Conservation (phyloP, 2,797 vertebrate genomes). For the Xerus rutilus region DNA sequence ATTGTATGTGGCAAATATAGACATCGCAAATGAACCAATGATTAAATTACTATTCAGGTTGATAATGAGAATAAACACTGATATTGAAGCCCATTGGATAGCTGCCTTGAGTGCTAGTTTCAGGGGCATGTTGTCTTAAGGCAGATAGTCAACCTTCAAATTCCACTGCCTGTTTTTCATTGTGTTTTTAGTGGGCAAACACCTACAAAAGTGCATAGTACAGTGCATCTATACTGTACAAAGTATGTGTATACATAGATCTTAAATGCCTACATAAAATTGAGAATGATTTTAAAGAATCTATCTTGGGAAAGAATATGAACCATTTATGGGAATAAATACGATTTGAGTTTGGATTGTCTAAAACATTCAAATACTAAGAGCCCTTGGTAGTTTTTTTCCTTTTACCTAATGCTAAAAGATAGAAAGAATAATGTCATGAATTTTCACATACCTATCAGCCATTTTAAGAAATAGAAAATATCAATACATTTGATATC, state of each 20-base stretch:
- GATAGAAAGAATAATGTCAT: neutral
- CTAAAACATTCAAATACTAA: constrained; percentile 40
- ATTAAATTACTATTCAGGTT: constrained; percentile 71
- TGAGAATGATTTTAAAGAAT: constrained; percentile 63
- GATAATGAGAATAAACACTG: constrained; percentile 66
- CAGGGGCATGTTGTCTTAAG: constrained; percentile 11
- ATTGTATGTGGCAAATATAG: constrained; percentile 71
- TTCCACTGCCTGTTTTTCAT: constrained; percentile 54
- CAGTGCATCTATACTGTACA: neutral
- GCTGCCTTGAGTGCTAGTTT: constrained; percentile 54
- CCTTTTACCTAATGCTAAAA: constrained; percentile 16
- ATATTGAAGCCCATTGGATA: constrained; percentile 57
- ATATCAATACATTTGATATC: neutral
- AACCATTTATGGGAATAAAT: constrained; percentile 2
- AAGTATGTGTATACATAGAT: neutral
- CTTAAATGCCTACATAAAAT: constrained; percentile 43
- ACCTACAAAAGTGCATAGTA: neutral
- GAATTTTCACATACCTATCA: neutral
- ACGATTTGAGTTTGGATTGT: constrained; percentile 47
- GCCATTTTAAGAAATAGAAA: constrained; percentile 14
- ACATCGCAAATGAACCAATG: constrained; percentile 44
- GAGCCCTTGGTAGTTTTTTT: neutral
- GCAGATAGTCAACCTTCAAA: constrained; percentile 41
- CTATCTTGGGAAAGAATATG: constrained; percentile 53
- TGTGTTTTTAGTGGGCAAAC: constrained; percentile 37